Evolutionary conservation across 2,888 invertebrate species (phyloP).

Genomic region (Rhyacophila evoluta): DNA sequence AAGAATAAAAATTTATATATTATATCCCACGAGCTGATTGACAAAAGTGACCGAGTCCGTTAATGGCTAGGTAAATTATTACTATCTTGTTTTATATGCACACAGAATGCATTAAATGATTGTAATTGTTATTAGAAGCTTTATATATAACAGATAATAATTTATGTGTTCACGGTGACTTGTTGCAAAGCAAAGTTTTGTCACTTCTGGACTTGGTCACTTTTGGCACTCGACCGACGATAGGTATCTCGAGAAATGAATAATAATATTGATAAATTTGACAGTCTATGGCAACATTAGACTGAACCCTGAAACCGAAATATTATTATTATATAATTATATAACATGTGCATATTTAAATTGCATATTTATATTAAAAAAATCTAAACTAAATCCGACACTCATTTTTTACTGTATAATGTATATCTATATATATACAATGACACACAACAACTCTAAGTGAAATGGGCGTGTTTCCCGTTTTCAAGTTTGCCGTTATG

Average conservation of each 20-base stretch:
- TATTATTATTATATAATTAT: constrained; percentile 20
- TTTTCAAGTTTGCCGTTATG: constrained; percentile 24
- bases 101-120: no score
- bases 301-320: constrained; percentile 22
- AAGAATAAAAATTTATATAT: constrained; percentile 24
- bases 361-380: constrained; percentile 27
- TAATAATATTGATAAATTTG: constrained; percentile 24
- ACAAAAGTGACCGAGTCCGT: neutral
- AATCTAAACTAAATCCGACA: constrained; percentile 18
- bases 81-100: neutral
- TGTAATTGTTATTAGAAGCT: no score
- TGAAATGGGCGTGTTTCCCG: constrained; percentile 17
- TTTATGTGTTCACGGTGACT: neutral
- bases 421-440: constrained; percentile 6
- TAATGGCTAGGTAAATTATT: no score
- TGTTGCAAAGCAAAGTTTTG: neutral
- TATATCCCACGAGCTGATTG: constrained; percentile 19
- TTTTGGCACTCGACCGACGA: constrained; percentile 14
- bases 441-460: constrained; percentile 9
- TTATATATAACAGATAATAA: no score
- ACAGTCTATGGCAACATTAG: constrained; percentile 24
- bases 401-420: constrained; percentile 29
- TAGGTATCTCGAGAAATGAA: constrained; percentile 19
- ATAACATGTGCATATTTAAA: constrained; percentile 26
- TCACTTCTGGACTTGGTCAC: neutral